Conservation (phyloP, 2,113 vertebrate genomes). For the Ptilorrhoa leucosticta region DNA sequence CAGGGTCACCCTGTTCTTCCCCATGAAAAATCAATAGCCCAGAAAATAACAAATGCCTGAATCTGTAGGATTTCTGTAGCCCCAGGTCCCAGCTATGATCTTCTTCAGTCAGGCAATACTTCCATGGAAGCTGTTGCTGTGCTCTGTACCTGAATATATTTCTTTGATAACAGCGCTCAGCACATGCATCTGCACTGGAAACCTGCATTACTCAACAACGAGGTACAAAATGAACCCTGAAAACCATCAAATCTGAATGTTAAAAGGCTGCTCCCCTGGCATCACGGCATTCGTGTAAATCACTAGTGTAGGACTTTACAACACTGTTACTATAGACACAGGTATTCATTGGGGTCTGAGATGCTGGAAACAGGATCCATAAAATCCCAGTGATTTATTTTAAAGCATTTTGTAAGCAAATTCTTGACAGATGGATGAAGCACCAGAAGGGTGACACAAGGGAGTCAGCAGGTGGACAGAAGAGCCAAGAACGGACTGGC, state of each 20-base stretch:
- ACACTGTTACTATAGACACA: not conserved
- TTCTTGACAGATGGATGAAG: constrained; percentile 74
- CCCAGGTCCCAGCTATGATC: not conserved
- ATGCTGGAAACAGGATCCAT: not conserved
- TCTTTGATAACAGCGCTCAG: not conserved
- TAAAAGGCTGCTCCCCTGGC: not conserved
- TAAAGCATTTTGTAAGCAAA: constrained; percentile 70
- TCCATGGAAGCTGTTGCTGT: not conserved
- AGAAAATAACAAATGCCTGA: not conserved
- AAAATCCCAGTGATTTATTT: constrained; percentile 46
- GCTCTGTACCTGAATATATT: not conserved
- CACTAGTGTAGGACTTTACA: not conserved
- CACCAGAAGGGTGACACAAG: constrained; percentile 67
- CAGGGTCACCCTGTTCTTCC: not conserved
- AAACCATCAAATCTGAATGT: not conserved
- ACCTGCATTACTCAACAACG: not conserved
- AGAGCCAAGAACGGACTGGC: constrained; percentile 70
- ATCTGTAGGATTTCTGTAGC: not conserved
- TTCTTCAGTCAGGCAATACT: not conserved
- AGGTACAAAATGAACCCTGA: not conserved
- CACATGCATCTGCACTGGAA: not conserved
- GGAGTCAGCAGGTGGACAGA: constrained; percentile 74
- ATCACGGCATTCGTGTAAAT: not conserved
- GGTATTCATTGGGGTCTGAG: not conserved
- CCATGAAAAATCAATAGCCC: not conserved